A percentile compares a stretch with the other conserved stretches of the same genome.
Evolutionary conservation across 2,113 vertebrate genomes (phyloP).

Genomic region (Psephotus haematonotus): DNA sequence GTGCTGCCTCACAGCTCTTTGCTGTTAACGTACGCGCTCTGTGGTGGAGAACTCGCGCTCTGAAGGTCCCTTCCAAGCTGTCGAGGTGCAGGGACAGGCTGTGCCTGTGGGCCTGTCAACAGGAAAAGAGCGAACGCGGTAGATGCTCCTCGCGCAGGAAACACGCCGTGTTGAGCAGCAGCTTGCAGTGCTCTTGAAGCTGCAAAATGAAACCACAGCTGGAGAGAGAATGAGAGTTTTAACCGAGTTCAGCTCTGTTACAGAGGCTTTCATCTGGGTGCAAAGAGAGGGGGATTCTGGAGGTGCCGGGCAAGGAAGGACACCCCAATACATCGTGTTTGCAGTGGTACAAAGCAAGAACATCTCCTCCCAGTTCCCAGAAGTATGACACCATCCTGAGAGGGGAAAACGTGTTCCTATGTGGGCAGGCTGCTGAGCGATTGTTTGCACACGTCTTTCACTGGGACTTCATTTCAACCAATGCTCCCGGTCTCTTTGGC

Average conservation of each 20-base stretch:
- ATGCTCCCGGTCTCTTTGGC: not conserved
- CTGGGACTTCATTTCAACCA: not conserved
- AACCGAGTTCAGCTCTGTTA: not conserved
- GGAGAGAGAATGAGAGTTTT: not conserved
- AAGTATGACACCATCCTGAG: conserved; percentile 58
- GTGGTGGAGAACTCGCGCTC: not conserved
- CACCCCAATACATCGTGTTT: not conserved
- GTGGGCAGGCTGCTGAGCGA: conserved; percentile 33
- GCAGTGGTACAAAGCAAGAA: conserved; percentile 17
- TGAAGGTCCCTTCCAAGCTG: not conserved
- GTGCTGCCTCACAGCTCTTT: not conserved
- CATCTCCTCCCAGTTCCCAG: conserved; percentile 65
- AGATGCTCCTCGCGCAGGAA: not conserved
- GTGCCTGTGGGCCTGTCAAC: not conserved
- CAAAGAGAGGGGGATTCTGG: not conserved
- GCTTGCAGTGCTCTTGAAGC: not conserved
- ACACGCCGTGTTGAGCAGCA: not conserved
- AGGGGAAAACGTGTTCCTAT: conserved; percentile 55
- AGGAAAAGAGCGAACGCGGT: not conserved
- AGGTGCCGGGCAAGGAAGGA: not conserved
- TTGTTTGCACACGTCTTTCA: conserved; percentile 40
- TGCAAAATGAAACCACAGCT: not conserved
- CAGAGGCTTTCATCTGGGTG: not conserved
- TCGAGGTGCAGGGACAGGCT: not conserved
- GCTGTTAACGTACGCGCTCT: not conserved